Conservation (phyloP, 2,797 vertebrate genomes). For the Halcyon leucocephala region DNA sequence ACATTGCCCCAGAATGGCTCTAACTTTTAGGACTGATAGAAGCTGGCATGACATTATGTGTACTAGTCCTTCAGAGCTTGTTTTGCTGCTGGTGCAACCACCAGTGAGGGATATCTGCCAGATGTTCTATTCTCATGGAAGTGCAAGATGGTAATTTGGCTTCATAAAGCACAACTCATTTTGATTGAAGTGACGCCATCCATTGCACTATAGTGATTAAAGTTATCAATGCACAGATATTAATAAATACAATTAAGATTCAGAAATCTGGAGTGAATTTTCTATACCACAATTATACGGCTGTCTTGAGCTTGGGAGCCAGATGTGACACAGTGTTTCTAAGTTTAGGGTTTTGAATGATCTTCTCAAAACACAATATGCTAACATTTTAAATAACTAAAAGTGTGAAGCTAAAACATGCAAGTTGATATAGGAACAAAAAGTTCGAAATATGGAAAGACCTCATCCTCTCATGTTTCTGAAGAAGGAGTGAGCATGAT, state of each 20-base stretch:
- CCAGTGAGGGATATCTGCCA: not conserved
- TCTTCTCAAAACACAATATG: not conserved
- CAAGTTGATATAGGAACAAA: not conserved
- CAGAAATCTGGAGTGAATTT: not conserved
- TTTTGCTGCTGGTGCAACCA: not conserved
- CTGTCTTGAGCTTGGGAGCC: not conserved
- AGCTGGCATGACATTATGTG: not conserved
- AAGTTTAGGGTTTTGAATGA: not conserved
- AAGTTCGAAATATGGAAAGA: not conserved
- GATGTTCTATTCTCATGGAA: not conserved
- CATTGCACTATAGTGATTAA: not conserved
- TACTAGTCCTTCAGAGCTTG: not conserved
- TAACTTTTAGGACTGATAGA: not conserved
- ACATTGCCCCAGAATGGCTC: not conserved
- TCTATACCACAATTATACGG: not conserved
- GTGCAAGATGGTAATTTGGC: not conserved
- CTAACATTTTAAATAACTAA: not conserved
- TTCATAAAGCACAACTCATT: not conserved
- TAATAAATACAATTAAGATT: not conserved
- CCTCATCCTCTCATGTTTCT: not conserved
- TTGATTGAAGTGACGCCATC: not conserved
- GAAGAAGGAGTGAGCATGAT: not conserved
- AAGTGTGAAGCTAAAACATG: not conserved
- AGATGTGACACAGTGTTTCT: not conserved
- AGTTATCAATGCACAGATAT: not conserved